Evolutionary conservation across 2,888 invertebrate species (phyloP), one percentile per base, ranked within the genome.

Genomic region (Chaetogeoica ovagalla): DNA sequence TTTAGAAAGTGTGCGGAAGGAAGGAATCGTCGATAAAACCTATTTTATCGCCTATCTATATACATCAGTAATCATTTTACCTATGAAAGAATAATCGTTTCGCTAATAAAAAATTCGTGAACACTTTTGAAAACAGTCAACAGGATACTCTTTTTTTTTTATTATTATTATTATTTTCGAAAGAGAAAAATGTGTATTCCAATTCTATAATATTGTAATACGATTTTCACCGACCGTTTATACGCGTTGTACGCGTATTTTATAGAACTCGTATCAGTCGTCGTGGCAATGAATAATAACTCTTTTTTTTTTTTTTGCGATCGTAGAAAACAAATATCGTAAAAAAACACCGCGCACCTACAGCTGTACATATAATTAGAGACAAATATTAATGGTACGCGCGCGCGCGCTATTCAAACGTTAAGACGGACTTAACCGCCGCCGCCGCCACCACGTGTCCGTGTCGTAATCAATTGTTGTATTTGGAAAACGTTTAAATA

Each of bases 371-470:
- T 66, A n/a, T n/a, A n/a, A n/a, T n/a, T n/a, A n/a, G n/a, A 43
- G 43, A 77, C 37, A 69, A n/a, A 77, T 77, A 77, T 69, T 77
- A 69, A 77, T 77, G 76, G 76, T 71, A 79, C 5, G 9, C n/a
- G 5, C n/a, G 5, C n/a, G 11, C 70, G 63, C 39, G 70, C 23
- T 55, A 63, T 79, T 79, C 62, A 39, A 39, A 19, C 23, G 19
- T 39, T 63, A 19, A 79, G 63, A 63, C 30, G 30, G 30, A 30
- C 30, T 30, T 30, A n/a, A n/a, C n/a, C n/a, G n/a, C n/a, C n/a
- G 30, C 30, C 30, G 30, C 30, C 30, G 4, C 30, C 21, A 13
- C 21, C 19, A 7, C 37, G 37, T 0, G 21, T 66, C 30, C 30
- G 57, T 21, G 5, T 19, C 48, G 60, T 39, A 63, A 70, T 70